Evolutionary conservation across 2,888 invertebrate species (phyloP), one percentile per base, ranked within the genome.

Genomic region (Microplitis deprimator): DNA sequence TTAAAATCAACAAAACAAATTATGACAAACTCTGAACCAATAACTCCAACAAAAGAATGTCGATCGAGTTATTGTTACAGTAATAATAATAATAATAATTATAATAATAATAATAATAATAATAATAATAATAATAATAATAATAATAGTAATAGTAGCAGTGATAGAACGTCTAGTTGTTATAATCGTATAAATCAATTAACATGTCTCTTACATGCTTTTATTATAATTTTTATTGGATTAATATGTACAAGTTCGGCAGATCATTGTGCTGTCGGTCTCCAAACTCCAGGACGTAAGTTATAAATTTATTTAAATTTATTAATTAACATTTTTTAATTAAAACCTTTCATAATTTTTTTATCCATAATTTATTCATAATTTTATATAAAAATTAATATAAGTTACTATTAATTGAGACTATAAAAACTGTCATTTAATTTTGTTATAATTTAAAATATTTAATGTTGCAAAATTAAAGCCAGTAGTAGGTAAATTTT

Each of bases 231-330:
- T 72, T 75, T 85, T 59, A 70, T 85, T 76, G 77, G 79, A 59
- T 68, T 85, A 40, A 75, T 86, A 17, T 84, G 81, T 41, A 77
- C 79, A 8, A 76, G 78, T 73, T 40, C 71, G 39, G 79, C 79
- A 1, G 79, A 81, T 81, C 79, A 83, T 72, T 85, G 87, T 75
- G 82, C 85, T 60, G 67, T 79, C 6, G 87, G 89, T 59, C 73
- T 89, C 29, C 84, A 82, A 68, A 89, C 89, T 70, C 87, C 88
- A 50, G 89, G 89, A 80, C 83, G 89, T 89, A 81, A 87, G 89
- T 89, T 71, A 40, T 50, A 41, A 69, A 40, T 17, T 20, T 4
- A 65, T 68, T 50, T 50, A 41, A 69, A 39, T 17, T 20, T 4
- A 65, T 68, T 50, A 60, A 73, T 60, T 61, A 16, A 17, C n/a